Base-by-base conservation (phyloP, 1,140 invertebrate species). In the Gonatopus flavifemur region DNA sequence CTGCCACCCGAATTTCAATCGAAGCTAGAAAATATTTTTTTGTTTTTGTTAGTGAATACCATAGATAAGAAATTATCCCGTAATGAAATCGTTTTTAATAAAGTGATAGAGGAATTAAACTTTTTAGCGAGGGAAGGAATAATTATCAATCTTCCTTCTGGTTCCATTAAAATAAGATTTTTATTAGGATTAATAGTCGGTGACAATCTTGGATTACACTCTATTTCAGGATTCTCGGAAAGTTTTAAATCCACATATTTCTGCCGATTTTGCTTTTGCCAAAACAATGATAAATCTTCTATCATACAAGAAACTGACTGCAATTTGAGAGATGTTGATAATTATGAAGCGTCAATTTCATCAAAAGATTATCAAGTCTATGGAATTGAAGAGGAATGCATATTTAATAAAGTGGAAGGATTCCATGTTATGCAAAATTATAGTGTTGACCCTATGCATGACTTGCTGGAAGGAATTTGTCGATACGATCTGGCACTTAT, bases 161-260 rank as follows among this genome's bases (percentile, higher is more conserved):
- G 15, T 19, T 22, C n/a, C 31, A 12, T 47, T 39, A 44, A 33
- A 42, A 16, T 55, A 28, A 51, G 52, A 42, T 57, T 57, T 32
- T 21, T 51, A 31, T 19, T 38, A 18, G 25, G 13, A 9, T 18
- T 57, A 3, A 12, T 61, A 8, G n/a, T 43, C 18, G 46, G 44
- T 9, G 59, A 55, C 24, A 58, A 62, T 50, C 36, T 53, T 5
- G 59, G 52, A 4, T 25, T 48, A 7, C 49, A 57, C 32, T 18
- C 22, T 19, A 48, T 60, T 7, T 47, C 32, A 18, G 55, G 52
- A 7, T 52, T 57, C 31, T 25, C 24, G 1, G 28, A 40, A 35
- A 49, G 38, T 36, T 55, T 62, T 36, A 8, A 18, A 7, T 16
- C 32, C 7, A 58, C 31, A 25, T 25, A 21, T 38, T 58, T n/a